phyloP scores from a whole-genome alignment of 2,888 invertebrate genomes.

The Oscheius sp. region DNA sequence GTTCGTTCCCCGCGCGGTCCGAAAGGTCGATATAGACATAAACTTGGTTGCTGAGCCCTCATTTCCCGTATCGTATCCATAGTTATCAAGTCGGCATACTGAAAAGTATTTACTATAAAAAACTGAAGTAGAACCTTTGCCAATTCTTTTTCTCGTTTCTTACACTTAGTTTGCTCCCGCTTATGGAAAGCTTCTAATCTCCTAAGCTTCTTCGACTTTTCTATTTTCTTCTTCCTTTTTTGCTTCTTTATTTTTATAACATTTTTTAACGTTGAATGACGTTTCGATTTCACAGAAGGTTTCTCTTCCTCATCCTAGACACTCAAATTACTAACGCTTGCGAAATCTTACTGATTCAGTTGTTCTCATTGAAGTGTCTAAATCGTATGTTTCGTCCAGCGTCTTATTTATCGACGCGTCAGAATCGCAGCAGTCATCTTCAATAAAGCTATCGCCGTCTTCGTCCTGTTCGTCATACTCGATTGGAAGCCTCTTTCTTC shows the following conservation, averaged over 20 bases:
- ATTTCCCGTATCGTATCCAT: not conserved
- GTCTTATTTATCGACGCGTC: no score
- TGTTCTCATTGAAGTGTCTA: no score
- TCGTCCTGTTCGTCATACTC: not conserved
- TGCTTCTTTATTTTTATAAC: not conserved
- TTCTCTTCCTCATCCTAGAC: conserved; percentile 20
- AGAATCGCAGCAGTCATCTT: no score
- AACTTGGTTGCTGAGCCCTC: not conserved
- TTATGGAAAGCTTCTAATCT: conserved; percentile 27
- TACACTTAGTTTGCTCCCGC: conserved; percentile 28
- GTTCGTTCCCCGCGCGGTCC: conserved; percentile 7
- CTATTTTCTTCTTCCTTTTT: conserved; percentile 12
- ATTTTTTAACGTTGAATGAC: not conserved
- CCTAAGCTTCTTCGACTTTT: conserved; percentile 20
- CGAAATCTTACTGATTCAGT: no score
- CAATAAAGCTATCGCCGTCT: no score
- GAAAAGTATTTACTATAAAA: not conserved
- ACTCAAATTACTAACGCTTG: no score
- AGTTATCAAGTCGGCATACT: not conserved
- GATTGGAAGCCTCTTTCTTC: not conserved
- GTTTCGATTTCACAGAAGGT: not conserved
- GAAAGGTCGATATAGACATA: not conserved
- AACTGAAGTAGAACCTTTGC: not conserved
- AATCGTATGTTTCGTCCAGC: no score
- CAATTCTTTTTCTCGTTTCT: conserved; percentile 36